Percentiles rank a stretch among this genome's conserved stretches.
Evolutionary conservation across 2,888 invertebrate species (phyloP).

Genomic region (Nematopogon swammerdamellus): DNA sequence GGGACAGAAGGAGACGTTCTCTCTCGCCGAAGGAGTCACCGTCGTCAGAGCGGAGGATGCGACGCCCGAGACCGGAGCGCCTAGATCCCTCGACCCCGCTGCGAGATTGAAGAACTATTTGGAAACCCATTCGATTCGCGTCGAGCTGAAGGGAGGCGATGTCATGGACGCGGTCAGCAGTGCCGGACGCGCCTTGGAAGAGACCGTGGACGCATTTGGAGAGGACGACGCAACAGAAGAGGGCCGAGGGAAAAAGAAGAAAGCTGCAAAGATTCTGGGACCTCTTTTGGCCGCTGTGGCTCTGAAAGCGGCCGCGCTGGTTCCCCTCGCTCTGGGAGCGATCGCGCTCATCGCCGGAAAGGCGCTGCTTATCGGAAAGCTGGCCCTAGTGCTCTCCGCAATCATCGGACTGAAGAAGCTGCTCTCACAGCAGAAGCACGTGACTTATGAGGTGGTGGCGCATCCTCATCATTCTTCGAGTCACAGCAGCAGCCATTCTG

Average conservation of each 20-base stretch:
- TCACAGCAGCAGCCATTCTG: constrained; percentile 65
- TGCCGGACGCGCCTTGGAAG: constrained; percentile 76
- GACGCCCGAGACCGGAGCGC: constrained; percentile 72
- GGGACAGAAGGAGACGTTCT: constrained; percentile 75
- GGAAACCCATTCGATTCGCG: constrained; percentile 76
- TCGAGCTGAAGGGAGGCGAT: constrained; percentile 82
- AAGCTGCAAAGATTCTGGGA: constrained; percentile 74
- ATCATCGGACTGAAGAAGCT: constrained; percentile 84
- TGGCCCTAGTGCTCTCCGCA: constrained; percentile 78
- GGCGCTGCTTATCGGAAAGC: constrained; percentile 79
- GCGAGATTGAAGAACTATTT: constrained; percentile 73
- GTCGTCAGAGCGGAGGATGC: constrained; percentile 73
- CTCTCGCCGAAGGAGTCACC: constrained; percentile 78
- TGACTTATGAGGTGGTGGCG: constrained; percentile 83
- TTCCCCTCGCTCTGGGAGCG: constrained; percentile 75
- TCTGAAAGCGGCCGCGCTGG: constrained; percentile 73
- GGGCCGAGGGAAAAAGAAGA: constrained; percentile 77
- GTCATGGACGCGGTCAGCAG: constrained; percentile 77
- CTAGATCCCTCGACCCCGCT: constrained; percentile 68
- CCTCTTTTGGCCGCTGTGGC: constrained; percentile 73
- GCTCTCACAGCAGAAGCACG: constrained; percentile 77
- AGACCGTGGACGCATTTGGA: constrained; percentile 62
- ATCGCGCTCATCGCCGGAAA: constrained; percentile 85
- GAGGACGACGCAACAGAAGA: constrained; percentile 63
- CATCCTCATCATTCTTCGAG: constrained; percentile 77